Base-by-base conservation (phyloP, 2,888 invertebrate species). In the Papilio elwesi region DNA sequence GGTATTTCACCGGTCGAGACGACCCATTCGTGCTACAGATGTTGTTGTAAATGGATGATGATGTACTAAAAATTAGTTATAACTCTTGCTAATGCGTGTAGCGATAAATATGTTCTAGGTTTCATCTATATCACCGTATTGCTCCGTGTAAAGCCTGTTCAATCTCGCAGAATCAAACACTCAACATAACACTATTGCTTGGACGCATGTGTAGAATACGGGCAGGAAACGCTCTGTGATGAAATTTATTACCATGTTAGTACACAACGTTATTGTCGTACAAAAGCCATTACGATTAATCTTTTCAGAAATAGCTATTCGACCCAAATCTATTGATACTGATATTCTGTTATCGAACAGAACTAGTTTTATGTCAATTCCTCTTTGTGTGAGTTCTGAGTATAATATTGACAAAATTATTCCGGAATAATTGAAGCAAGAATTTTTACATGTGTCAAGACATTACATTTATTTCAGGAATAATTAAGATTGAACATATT, bases 251-350 rank as follows among this genome's bases (percentile, higher is more conserved):
- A 57, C 57, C 65, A 26, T 52, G 63, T 53, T 52, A 52, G 52
- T 52, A 38, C 47, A 62, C 52, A 51, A 51, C 63, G 62, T 63
- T 62, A 62, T 47, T 51, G 70, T 70, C 70, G 53, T 62, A 63
- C 52, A 47, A 70, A 52, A 26, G 70, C 63, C 52, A 52, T 43
- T 55, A 26, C 55, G n/a, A 68, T 57, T 53, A 70, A 70, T 63
- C 70, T 63, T 63, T 59, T 53, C n/a, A 16, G 52, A 63, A 70
- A 70, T 70, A 70, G 43, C 63, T 62, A 53, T 59, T 63, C 52
- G 9, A 69, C 59, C 9, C 16, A 15, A 16, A 63, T 47, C 13
- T 52, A 51, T 63, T 43, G 69, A 51, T 52, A 70, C 43, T 16
- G 69, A 26, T 26, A 26, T 26, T 59, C 16, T 16, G 43, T 16